These are phyloP conservation scores for Podilymbus podiceps DNA, from an alignment of 2,113 vertebrate genomes.

Conservation along the genomic window DNA sequence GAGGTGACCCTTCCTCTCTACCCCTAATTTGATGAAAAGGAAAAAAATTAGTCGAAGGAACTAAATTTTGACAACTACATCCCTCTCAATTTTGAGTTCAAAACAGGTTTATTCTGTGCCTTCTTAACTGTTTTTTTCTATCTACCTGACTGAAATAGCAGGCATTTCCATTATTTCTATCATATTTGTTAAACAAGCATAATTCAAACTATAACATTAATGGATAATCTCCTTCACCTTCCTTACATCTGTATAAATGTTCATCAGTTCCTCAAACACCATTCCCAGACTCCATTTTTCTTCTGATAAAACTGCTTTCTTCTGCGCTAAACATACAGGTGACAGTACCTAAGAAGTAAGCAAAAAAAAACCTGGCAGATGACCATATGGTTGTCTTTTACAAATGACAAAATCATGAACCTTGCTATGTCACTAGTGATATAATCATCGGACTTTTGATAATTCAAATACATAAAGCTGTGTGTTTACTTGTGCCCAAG, in stretches of 20 bases:
- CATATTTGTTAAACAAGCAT: neutral
- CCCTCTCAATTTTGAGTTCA: neutral
- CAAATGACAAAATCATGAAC: constrained; percentile 1
- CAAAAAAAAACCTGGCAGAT: neutral
- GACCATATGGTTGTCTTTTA: neutral
- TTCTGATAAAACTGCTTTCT: constrained; percentile 30
- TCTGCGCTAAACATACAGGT: constrained; percentile 2
- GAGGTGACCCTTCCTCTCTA: neutral
- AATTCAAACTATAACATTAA: neutral
- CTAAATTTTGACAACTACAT: neutral
- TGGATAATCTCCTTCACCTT: neutral
- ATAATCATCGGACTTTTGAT: neutral
- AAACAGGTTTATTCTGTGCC: neutral
- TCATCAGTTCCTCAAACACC: neutral
- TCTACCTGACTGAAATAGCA: neutral
- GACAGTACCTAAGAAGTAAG: neutral
- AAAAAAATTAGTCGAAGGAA: neutral
- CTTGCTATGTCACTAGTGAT: neutral
- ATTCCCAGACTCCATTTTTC: constrained; percentile 1
- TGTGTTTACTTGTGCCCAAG: neutral
- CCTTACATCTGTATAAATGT: neutral
- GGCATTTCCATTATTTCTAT: neutral
- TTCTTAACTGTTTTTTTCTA: neutral
- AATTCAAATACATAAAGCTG: constrained; percentile 26
- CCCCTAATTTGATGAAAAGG: neutral